phyloP scores from a whole-genome alignment of 2,888 invertebrate genomes.

The Morpho achilles region DNA sequence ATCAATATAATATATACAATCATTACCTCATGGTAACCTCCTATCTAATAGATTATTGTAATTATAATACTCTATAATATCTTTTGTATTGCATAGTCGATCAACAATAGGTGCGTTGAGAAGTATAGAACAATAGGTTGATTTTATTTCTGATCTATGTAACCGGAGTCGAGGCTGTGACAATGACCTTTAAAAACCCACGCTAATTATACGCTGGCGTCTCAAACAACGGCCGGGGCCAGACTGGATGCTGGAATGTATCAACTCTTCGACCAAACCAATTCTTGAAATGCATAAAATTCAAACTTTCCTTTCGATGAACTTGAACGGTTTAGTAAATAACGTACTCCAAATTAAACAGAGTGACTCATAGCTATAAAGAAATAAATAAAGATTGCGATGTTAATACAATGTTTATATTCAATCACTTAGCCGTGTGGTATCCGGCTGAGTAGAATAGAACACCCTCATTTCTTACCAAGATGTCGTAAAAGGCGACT shows the following conservation, averaged over 20 bases:
- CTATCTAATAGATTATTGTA: constrained; percentile 5
- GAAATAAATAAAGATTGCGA: too few species aligned
- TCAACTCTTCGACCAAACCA: constrained; percentile 42
- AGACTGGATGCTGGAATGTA: constrained; percentile 57
- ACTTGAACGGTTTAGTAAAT: constrained; percentile 13
- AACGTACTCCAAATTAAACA: too few species aligned
- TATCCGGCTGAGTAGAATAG: too few species aligned
- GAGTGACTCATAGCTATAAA: too few species aligned
- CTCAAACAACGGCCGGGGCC: constrained; percentile 51
- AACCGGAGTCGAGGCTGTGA: constrained; percentile 59
- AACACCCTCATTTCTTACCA: too few species aligned
- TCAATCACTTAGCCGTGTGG: too few species aligned
- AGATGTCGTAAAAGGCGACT: too few species aligned
- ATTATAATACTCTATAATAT: constrained; percentile 4
- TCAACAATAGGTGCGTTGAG: constrained; percentile 19
- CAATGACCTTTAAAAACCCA: constrained; percentile 76
- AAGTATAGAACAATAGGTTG: constrained; percentile 46
- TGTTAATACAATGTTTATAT: too few species aligned
- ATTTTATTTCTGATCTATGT: constrained; percentile 42
- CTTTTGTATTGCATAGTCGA: constrained; percentile 1
- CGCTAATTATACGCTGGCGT: constrained; percentile 72
- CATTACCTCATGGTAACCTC: not conserved
- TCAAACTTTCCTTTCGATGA: constrained; percentile 23
- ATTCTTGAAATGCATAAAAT: constrained; percentile 30
- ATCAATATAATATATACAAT: not conserved